Evolutionary conservation across 2,797 vertebrate species (phyloP).

Genomic region (Ispidina lecontei): DNA sequence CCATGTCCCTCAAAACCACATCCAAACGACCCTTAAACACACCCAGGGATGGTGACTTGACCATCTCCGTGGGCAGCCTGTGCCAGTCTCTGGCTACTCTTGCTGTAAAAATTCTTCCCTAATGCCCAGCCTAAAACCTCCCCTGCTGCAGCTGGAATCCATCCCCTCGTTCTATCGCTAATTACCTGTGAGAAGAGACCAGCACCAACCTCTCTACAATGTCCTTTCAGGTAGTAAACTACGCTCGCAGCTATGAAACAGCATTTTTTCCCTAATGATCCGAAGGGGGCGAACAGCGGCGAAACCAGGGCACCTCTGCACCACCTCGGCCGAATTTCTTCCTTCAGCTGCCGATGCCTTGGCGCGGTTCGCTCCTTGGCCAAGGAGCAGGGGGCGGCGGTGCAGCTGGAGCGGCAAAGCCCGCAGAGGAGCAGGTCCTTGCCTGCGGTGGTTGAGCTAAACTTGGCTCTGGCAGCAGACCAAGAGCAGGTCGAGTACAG

Average conservation of each 20-base stretch:
- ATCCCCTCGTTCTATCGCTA: too few relatives aligned
- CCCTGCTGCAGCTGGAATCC: too few relatives aligned
- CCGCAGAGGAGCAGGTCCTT: background rate
- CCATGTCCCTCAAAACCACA: too few relatives aligned
- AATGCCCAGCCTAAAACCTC: too few relatives aligned
- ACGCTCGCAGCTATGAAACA: background rate
- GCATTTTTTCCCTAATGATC: background rate
- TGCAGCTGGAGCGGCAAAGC: background rate
- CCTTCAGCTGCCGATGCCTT: background rate
- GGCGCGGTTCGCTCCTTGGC: too few relatives aligned
- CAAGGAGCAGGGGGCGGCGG: fast-evolving
- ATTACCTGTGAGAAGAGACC: too few relatives aligned
- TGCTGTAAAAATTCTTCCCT: too few relatives aligned
- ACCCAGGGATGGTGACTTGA: too few relatives aligned
- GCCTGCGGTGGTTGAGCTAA: background rate
- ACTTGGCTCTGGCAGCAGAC: background rate
- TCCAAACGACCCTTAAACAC: too few relatives aligned
- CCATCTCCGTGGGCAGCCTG: too few relatives aligned
- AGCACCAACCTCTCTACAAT: too few relatives aligned
- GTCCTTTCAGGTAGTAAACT: background rate
- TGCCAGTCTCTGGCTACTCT: too few relatives aligned
- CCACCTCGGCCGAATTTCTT: background rate
- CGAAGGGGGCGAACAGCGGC: fast-evolving
- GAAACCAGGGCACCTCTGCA: background rate
- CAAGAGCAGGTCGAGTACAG: fast-evolving